phyloP scores from a whole-genome alignment of 2,888 invertebrate species.

The Chloromyia formosa region DNA sequence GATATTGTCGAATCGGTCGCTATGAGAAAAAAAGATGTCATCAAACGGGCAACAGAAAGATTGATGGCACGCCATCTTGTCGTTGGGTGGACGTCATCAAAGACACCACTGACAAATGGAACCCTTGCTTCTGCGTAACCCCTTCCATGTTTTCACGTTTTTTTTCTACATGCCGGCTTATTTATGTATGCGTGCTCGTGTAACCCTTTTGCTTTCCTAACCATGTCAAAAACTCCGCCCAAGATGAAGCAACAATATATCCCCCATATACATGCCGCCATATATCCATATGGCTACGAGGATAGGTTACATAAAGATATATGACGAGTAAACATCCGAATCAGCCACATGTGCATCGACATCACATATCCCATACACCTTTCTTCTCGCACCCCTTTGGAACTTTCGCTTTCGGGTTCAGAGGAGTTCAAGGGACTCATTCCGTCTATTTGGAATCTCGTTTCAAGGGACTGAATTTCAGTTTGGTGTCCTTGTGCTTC shows the following conservation, averaged over 20 bases:
- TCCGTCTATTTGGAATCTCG: not conserved
- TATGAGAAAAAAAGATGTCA: constrained; percentile 18
- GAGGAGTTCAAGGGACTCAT: constrained; percentile 9
- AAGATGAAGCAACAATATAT: constrained; percentile 34
- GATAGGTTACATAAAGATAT: not conserved
- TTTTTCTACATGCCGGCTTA: not conserved
- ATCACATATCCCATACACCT: not conserved
- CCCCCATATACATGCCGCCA: not conserved
- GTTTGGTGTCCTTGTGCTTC: not conserved
- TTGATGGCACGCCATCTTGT: constrained; percentile 43
- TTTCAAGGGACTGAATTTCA: not conserved
- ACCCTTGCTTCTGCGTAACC: constrained; percentile 40
- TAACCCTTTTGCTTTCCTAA: constrained; percentile 38
- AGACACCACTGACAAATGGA: constrained; percentile 13
- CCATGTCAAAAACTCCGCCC: constrained; percentile 29
- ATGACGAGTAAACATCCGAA: not conserved
- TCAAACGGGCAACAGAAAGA: constrained; percentile 18
- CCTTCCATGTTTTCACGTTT: constrained; percentile 5
- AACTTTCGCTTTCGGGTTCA: constrained; percentile 34
- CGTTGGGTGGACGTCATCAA: constrained; percentile 29
- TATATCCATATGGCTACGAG: constrained; percentile 5
- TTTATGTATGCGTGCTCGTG: not conserved
- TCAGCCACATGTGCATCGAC: not conserved
- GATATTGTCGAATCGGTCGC: constrained; percentile 9
- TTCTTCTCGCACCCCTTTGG: constrained; percentile 22